phyloP scores from a whole-genome alignment of 1,140 invertebrate species.

The Aphaenogaster floridana region DNA sequence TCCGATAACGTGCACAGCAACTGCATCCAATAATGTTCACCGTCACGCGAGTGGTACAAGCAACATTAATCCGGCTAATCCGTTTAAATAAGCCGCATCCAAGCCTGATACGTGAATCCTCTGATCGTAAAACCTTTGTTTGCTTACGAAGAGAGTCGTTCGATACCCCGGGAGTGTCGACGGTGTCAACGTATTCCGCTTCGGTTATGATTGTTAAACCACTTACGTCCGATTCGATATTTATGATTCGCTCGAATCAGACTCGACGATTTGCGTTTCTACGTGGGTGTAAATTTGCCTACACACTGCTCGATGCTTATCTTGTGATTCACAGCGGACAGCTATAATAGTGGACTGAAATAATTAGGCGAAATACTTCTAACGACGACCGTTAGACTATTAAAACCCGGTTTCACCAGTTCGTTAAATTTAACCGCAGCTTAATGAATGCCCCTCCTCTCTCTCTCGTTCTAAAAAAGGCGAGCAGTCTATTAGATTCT shows the following conservation, averaged over 20 bases:
- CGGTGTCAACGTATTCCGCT: background rate
- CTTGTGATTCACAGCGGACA: background rate
- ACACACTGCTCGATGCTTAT: background rate
- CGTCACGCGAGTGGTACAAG: conserved; percentile 29
- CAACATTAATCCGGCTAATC: conserved; percentile 45
- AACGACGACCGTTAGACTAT: conserved; percentile 6
- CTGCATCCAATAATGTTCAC: conserved; percentile 36
- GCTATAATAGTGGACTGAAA: background rate
- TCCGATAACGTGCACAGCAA: conserved; percentile 30
- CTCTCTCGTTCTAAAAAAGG: background rate
- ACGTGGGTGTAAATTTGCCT: background rate
- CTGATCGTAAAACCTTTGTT: conserved; percentile 27
- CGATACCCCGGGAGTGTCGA: background rate
- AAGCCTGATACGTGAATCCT: conserved; percentile 21
- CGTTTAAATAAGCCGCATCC: conserved; percentile 42
- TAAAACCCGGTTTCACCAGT: conserved; percentile 6
- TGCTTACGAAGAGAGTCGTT: background rate
- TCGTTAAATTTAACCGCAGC: conserved; percentile 17
- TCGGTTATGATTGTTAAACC: conserved; percentile 18
- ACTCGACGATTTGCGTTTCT: conserved; percentile 3
- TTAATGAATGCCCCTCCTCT: background rate
- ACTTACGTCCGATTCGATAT: background rate
- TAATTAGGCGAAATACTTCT: conserved; percentile 35
- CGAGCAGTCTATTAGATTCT: background rate
- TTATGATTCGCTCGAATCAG: background rate